phyloP scores from a whole-genome alignment of 2,797 vertebrate genomes.

The Mormyrus hasselquistii region DNA sequence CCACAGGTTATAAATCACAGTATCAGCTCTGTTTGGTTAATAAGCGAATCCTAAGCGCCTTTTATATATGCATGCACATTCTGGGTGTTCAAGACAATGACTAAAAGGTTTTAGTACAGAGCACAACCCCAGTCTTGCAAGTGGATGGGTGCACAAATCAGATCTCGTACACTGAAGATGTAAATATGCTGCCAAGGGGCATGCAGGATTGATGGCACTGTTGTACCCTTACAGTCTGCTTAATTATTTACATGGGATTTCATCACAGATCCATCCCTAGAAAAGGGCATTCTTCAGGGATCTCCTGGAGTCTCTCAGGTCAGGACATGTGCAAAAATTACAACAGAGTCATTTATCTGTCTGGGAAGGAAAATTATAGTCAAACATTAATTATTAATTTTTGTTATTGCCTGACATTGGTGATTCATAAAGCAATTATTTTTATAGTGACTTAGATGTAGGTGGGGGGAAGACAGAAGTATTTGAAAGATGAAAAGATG shows the following conservation, averaged over 20 bases:
- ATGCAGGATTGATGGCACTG: constrained; percentile 38
- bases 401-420: constrained; percentile 30
- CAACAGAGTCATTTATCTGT: constrained; percentile 24
- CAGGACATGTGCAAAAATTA: constrained; percentile 33
- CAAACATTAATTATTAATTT: constrained; percentile 31
- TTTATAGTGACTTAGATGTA: background rate
- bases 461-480: background rate
- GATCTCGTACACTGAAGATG: background rate
- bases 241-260: constrained; percentile 45
- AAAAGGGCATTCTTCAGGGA: constrained; percentile 42
- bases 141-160: background rate
- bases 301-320: constrained; percentile 33
- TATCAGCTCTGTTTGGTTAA: background rate
- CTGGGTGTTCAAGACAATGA: background rate
- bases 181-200: background rate
- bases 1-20: background rate
- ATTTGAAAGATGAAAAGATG: background rate
- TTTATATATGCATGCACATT: background rate
- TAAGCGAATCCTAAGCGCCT: background rate
- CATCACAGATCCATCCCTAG: constrained; percentile 35
- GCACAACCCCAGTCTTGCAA: background rate
- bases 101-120: background rate
- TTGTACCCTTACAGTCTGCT: constrained; percentile 35
- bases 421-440: background rate
- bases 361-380: constrained; percentile 25